These are phyloP conservation scores for Myotis planiceps DNA, from an alignment of 2,797 vertebrate species.

Conservation along the genomic window DNA sequence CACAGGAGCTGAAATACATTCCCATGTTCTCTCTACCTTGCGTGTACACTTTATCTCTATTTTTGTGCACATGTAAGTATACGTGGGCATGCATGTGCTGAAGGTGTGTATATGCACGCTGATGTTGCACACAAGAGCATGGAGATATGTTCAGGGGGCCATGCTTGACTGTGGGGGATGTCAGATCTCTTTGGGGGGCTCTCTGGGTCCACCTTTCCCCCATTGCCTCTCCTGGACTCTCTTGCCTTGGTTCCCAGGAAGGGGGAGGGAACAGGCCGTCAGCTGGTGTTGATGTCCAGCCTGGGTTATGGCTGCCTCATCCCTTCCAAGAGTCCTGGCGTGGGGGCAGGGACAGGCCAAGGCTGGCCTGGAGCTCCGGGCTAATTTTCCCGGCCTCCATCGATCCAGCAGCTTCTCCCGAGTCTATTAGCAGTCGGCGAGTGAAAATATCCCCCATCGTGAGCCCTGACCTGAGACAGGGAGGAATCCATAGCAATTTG, in stretches of 20 bases:
- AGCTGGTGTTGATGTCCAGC: not conserved
- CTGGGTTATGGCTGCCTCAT: not conserved
- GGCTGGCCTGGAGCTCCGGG: slow-evolving; percentile 85
- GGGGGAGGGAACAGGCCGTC: rapidly evolving
- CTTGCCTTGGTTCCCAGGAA: not conserved
- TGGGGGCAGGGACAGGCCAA: slow-evolving; percentile 51
- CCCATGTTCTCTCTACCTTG: not conserved
- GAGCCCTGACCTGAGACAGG: slow-evolving; percentile 89
- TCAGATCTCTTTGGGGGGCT: not conserved
- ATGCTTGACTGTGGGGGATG: not conserved
- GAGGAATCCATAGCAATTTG: slow-evolving; percentile 91
- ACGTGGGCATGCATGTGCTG: rapidly evolving
- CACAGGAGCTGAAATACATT: not conserved
- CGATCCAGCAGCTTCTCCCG: slow-evolving; percentile 87
- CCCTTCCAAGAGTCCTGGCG: not conserved
- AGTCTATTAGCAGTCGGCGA: slow-evolving; percentile 91
- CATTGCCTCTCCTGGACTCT: not conserved
- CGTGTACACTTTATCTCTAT: not conserved
- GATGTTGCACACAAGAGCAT: not conserved
- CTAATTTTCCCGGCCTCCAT: slow-evolving; percentile 88
- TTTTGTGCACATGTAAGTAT: not conserved
- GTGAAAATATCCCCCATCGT: slow-evolving; percentile 90
- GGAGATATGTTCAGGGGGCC: not conserved
- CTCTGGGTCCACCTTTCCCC: not conserved
- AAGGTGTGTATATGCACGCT: not conserved